Conservation (phyloP, 2,797 vertebrate species). For the Sorex maritimensis region DNA sequence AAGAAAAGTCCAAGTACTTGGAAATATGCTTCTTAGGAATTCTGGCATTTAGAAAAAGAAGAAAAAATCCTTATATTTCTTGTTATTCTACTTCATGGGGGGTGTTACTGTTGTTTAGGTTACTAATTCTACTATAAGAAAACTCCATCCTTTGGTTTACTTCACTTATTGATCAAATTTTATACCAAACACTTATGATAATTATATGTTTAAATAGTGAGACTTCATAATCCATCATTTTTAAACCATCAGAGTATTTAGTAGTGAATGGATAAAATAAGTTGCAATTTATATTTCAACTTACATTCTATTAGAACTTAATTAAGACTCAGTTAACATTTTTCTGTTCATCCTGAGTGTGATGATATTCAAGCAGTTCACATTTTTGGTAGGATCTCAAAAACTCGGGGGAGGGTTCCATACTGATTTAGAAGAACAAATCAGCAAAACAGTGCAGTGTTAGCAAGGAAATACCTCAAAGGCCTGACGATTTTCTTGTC, state of each 20-base stretch:
- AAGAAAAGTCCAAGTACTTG: neutral
- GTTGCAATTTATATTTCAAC: constrained; percentile 16
- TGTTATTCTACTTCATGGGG: neutral
- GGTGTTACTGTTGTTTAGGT: constrained; percentile 50
- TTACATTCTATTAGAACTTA: neutral
- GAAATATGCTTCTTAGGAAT: constrained; percentile 34
- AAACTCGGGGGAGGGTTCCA: constrained; percentile 44
- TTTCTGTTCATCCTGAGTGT: constrained; percentile 12
- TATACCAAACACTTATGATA: constrained; percentile 1
- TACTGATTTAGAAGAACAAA: constrained; percentile 22
- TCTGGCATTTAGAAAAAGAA: constrained; percentile 40
- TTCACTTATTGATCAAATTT: constrained; percentile 52
- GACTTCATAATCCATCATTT: neutral
- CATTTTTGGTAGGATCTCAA: constrained; percentile 39
- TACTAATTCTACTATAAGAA: constrained; percentile 20
- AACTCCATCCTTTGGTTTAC: constrained; percentile 41
- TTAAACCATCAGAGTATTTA: constrained; percentile 46
- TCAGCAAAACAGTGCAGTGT: neutral
- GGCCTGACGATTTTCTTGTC: neutral
- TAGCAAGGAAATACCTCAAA: neutral
- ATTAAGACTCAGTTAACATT: constrained; percentile 39
- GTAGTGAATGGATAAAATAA: constrained; percentile 2
- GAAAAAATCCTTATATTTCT: constrained; percentile 36
- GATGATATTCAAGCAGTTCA: constrained; percentile 1
- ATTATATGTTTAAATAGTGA: constrained; percentile 23